Evolutionary conservation across 1,140 invertebrate genomes (phyloP).

Genomic region (Phenacoccus solenopsis): DNA sequence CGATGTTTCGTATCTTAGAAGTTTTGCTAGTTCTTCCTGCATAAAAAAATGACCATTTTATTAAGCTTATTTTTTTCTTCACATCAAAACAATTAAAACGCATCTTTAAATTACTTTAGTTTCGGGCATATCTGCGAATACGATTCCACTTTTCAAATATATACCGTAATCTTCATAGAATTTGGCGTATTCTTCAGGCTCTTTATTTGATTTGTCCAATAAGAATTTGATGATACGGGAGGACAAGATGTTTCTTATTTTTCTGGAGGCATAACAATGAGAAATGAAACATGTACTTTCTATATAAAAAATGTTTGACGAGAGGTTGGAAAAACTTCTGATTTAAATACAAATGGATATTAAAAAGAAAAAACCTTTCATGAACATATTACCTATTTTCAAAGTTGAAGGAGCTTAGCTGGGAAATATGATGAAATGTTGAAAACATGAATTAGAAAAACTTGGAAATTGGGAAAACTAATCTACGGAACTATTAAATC

Average conservation of each 20-base stretch:
- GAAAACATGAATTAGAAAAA: too few relatives aligned
- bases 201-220: constrained; percentile 70
- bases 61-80: too few relatives aligned
- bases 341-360: too few relatives aligned
- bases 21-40: constrained; percentile 80
- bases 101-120: constrained; percentile 61
- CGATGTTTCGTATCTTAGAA: constrained; percentile 87
- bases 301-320: constrained; percentile 21
- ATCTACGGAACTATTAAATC: too few relatives aligned
- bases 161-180: constrained; percentile 88
- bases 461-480: too few relatives aligned
- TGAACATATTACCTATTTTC: too few relatives aligned
- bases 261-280: constrained; percentile 44
- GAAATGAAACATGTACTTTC: neutral
- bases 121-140: constrained; percentile 65
- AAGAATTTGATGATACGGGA: constrained; percentile 75
- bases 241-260: constrained; percentile 72
- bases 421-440: too few relatives aligned
- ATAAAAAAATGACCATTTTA: constrained; percentile 31
- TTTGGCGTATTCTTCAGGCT: constrained; percentile 62
- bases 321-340: too few relatives aligned
- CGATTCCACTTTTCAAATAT: constrained; percentile 91
- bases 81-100: too few relatives aligned
- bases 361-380: too few relatives aligned
- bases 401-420: too few relatives aligned